phyloP scores from a whole-genome alignment of 1,140 invertebrate species.

The Tetramorium parvispinum region DNA sequence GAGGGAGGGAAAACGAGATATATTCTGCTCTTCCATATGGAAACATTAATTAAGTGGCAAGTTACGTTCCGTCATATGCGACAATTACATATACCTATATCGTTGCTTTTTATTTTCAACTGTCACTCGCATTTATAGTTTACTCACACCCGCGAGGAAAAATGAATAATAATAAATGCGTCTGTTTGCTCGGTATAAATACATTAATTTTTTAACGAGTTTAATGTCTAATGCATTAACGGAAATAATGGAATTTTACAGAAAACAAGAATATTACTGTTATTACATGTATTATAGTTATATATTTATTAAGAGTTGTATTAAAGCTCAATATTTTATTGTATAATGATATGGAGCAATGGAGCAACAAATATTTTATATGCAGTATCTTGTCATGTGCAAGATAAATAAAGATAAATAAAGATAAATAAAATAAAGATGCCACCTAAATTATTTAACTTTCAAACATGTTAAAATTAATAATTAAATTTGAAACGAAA shows the following conservation, averaged over 20 bases:
- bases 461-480: background rate
- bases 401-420: no score
- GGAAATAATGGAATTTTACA: background rate
- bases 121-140: background rate
- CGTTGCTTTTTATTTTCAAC: background rate
- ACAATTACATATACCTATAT: constrained; percentile 5
- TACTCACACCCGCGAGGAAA: background rate
- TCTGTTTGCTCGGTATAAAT: background rate
- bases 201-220: constrained; percentile 10
- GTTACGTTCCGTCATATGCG: constrained; percentile 4
- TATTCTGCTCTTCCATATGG: background rate
- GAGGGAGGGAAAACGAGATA: background rate
- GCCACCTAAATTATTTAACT: background rate
- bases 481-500: background rate
- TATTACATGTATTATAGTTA: background rate
- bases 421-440: no score
- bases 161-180: background rate
- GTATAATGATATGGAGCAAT: background rate
- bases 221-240: background rate
- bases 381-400: background rate
- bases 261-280: background rate
- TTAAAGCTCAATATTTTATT: constrained; percentile 25
- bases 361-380: background rate
- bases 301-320: background rate
- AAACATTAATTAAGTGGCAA: constrained; percentile 37